Base-by-base conservation (phyloP, 2,888 invertebrate species). In the Drosophila sordidapex region DNA sequence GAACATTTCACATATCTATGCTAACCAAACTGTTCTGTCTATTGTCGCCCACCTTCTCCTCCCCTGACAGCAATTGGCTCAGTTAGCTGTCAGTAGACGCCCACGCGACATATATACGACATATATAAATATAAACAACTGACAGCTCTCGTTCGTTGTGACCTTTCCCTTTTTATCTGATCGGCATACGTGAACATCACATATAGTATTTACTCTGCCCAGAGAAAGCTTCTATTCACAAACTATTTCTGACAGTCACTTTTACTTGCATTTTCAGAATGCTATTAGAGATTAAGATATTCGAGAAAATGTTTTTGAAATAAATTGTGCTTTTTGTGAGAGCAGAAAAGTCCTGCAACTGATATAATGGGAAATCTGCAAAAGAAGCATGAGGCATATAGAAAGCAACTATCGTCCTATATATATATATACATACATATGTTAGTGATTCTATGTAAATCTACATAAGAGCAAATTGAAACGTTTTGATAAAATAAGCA, bases 1-100 rank as follows among this genome's bases (percentile, higher is more conserved):
- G 75, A 73, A 78, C 63, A 68, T 58, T 81, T 85, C 82, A 62
- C 89, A 86, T 81, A 74, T 54, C 79, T 77, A 83, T 77, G 87
- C 87, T 85, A 85, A 85, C 75, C 78, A 79, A 78, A 74, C 65
- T 21, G 35, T 54, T 43, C 38, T 35, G 43, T 49, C 58, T 38
- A 29, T 43, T 25, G 43, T 49, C 58, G 57, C 53, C 56, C 7
- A 25, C 31, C 56, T 15, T 52, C 11, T 68, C 68, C 54, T 52
- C 54, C 35, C 25, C 57, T 72, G 62, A 68, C 72, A 68, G 80
- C 75, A 84, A 85, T 83, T 86, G 61, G 75, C 68, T 69, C 21
- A 21, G 46, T 21, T 57, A 67, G 60, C 74, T 63, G 77, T 66
- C 74, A 33, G 33, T 53, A 15, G 36, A 60, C 74, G 75, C 73